Percentiles rank a stretch among this genome's conserved stretches.
Evolutionary conservation across 2,888 invertebrate genomes (phyloP).

Genomic region (Cantharis nigra): DNA sequence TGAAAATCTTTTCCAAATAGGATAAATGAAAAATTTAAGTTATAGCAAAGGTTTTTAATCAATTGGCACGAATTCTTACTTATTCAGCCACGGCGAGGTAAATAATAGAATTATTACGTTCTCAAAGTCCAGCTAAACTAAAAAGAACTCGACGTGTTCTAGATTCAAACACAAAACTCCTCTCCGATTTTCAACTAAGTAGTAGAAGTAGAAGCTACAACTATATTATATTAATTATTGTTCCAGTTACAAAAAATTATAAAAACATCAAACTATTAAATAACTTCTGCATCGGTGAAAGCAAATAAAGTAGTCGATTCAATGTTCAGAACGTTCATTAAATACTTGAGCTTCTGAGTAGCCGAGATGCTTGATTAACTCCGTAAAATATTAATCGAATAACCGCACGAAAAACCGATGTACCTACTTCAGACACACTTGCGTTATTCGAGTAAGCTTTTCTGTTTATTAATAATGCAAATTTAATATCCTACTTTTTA

Average conservation of each 20-base stretch:
- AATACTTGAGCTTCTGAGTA: not conserved
- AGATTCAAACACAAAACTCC: not conserved
- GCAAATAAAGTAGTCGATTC: not conserved
- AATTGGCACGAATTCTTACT: not conserved
- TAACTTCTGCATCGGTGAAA: not conserved
- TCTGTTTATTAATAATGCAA: not conserved
- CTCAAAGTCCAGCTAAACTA: not conserved
- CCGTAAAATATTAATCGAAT: not conserved
- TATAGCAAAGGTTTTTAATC: not conserved
- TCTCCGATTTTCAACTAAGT: too few relatives aligned
- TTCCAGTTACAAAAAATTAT: not conserved
- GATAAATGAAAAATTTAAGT: not conserved
- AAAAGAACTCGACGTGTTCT: not conserved
- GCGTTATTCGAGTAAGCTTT: not conserved
- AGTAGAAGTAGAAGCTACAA: not conserved
- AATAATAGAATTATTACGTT: not conserved
- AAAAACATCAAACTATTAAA: not conserved
- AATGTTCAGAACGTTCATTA: not conserved
- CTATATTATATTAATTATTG: not conserved
- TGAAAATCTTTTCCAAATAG: not conserved
- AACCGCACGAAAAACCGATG: not conserved
- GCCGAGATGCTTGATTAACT: not conserved
- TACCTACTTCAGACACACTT: not conserved
- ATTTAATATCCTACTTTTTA: not conserved
- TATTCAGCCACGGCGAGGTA: not conserved